Evolutionary conservation across 1,140 invertebrate genomes (phyloP).

Genomic region (Scaptomyza graminum): DNA sequence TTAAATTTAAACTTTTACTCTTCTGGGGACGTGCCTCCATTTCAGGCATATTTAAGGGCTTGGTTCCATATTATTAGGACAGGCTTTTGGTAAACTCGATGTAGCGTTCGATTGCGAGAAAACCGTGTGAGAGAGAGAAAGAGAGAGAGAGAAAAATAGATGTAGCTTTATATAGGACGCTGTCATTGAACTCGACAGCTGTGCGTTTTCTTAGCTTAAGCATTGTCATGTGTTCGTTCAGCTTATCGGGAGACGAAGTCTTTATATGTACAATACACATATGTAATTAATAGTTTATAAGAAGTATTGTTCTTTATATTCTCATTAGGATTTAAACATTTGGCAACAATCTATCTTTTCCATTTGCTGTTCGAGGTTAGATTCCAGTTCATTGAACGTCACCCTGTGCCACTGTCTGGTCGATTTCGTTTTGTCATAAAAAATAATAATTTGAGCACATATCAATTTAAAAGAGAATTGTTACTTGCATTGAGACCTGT

Average conservation of each 20-base stretch:
- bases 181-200: constrained; percentile 51
- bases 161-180: constrained; percentile 34
- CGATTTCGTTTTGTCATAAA: constrained; percentile 39
- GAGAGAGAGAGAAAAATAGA: background rate
- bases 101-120: constrained; percentile 12
- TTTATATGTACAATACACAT: background rate
- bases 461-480: constrained; percentile 19
- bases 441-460: constrained; percentile 22
- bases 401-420: constrained; percentile 13
- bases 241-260: constrained; percentile 7
- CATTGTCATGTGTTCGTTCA: too few relatives aligned
- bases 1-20: constrained; percentile 40
- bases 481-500: constrained; percentile 26
- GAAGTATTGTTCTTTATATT: background rate
- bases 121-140: background rate
- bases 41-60: constrained; percentile 46
- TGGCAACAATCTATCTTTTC: constrained; percentile 9
- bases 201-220: constrained; percentile 4
- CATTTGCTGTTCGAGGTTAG: constrained; percentile 12
- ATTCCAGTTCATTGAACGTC: constrained; percentile 50
- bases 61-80: constrained; percentile 18
- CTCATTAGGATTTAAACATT: background rate
- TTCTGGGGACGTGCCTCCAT: constrained; percentile 55
- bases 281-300: background rate
- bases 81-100: constrained; percentile 32